These are phyloP conservation scores for Agrilus cyanescens DNA, from an alignment of 2,888 invertebrate species.

Conservation along the genomic window DNA sequence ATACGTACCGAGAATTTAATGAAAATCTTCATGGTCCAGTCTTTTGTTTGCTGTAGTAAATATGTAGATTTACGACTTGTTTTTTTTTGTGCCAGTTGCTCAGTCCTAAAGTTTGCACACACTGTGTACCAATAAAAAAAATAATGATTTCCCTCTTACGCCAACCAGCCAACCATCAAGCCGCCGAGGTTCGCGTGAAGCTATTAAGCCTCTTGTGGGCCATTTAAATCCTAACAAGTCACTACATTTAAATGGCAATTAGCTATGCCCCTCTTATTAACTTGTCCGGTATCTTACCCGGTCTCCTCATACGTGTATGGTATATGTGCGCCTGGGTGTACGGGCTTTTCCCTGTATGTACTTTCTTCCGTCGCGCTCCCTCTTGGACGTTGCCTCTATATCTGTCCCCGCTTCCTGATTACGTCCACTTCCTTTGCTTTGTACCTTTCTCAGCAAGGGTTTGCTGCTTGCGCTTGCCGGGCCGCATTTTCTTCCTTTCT, in stretches of 20 bases:
- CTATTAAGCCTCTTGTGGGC: constrained; percentile 16
- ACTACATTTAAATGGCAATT: constrained; percentile 23
- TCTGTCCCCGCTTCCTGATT: constrained; percentile 30
- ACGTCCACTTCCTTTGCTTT: constrained; percentile 30
- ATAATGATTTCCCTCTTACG: too few relatives aligned
- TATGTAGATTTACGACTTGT: too few relatives aligned
- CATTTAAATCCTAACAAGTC: constrained; percentile 21
- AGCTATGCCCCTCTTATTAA: constrained; percentile 24
- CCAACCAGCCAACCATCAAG: not conserved
- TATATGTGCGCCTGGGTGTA: constrained; percentile 3
- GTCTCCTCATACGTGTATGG: constrained; percentile 3
- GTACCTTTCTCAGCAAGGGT: constrained; percentile 31
- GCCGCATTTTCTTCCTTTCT: constrained; percentile 28
- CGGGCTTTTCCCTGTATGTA: too few relatives aligned
- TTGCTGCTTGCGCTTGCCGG: constrained; percentile 15
- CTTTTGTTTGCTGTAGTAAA: too few relatives aligned
- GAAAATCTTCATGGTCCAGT: too few relatives aligned
- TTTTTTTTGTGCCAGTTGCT: too few relatives aligned
- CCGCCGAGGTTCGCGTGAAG: constrained; percentile 14
- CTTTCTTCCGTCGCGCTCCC: too few relatives aligned
- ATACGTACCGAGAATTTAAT: too few relatives aligned
- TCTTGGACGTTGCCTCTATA: too few relatives aligned
- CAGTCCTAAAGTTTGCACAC: too few relatives aligned
- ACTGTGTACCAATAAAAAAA: too few relatives aligned
- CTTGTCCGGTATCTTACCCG: constrained; percentile 23